Evolutionary conservation across 2,797 vertebrate genomes (phyloP), one percentile per base, ranked within the genome.

Genomic region (Alosa sapidissima): DNA sequence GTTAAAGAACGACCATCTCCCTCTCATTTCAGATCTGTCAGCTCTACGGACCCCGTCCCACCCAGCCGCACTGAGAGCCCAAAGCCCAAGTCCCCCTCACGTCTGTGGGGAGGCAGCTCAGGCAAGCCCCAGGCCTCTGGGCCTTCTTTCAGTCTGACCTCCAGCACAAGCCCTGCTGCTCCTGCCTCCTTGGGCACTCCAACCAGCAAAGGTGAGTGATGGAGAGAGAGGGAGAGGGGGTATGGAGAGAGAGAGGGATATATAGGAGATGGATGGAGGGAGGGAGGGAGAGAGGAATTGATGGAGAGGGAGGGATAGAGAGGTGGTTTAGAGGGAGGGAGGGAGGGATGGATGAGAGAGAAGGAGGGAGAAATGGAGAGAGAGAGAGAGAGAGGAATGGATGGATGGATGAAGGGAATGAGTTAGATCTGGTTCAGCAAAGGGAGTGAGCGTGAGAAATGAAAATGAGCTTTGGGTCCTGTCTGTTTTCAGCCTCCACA

Each of bases 61-160:
- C 14, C 85, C 0, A n/a, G 51, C 3, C 24, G 41, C 54, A 11
- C 58, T 0, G 65, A 81, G 8, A 86, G 28, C 13, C 87, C 86
- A 55, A 81, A 51, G 47, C 49, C 85, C 2, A 85, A 84, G 3
- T 6, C 33, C 16, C 24, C 41, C 36, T 28, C 85, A 11, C 91
- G 85, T 83, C 88, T 87, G 0, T 51, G 3, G 84, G 10, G 87
- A 16, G 88, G 90, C n/a, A 87, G 81, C 84, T 75, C 87, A 2
- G 88, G 19, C 28, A 91, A 83, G 82, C 54, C 89, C 6, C 82
- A 86, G 68, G 51, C 87, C 1, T 55, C 91, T 65, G 89, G 83
- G 33, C 45, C 48, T 62, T 72, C 87, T 9, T 36, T 28, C 28
- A 28, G 28, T 28, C 28, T 28, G 28, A 28, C 28, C 28, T 28